Base-by-base conservation (phyloP, 2,888 invertebrate species). In the Rhogogaster chlorosoma region DNA sequence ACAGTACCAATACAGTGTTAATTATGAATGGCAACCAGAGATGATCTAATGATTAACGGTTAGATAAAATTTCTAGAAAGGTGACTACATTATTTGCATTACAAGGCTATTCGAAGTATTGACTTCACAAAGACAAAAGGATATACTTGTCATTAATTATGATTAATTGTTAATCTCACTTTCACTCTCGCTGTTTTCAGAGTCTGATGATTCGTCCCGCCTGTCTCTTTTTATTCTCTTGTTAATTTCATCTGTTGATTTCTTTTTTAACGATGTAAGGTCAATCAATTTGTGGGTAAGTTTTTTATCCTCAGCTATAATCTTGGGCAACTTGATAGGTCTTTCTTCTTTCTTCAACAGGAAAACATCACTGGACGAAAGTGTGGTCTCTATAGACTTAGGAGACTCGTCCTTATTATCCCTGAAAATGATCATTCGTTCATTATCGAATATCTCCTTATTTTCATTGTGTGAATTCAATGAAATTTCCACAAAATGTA, bases 261-360 rank as follows among this genome's bases (percentile, higher is more conserved):
- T 93, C 67, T 93, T 93, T 0, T 87, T 38, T 15, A 87, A 84
- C 32, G 87, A 22, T 2, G 89, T 32, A 12, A 67, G 77, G 71
- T 93, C 93, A 0, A 87, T 42, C 0, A 88, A 49, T 84, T 93
- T 93, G 53, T 90, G 91, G 22, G 86, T 67, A 4, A 85, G 84
- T 82, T 93, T 93, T 85, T 92, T 93, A 4, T 93, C 93, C 5
- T 92, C 92, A 0, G 87, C 45, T 49, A 87, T 67, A 4, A 86
- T 67, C 85, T 91, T 91, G 12, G 84, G 64, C 7, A 87, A 80
- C 87, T 93, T 93, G 1, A 87, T 45, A 5, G 86, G 84, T 85
- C 91, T 90, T 0, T 93, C 93, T 36, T 93, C 93, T 84, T 93
- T 93, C 67, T 93, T 93, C 80, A 93, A 57, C 9, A 91, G 91